Percentiles rank a stretch among this genome's conserved stretches.
phyloP scores from a whole-genome alignment of 2,113 vertebrate genomes.

The Elephantulus edwardii region DNA sequence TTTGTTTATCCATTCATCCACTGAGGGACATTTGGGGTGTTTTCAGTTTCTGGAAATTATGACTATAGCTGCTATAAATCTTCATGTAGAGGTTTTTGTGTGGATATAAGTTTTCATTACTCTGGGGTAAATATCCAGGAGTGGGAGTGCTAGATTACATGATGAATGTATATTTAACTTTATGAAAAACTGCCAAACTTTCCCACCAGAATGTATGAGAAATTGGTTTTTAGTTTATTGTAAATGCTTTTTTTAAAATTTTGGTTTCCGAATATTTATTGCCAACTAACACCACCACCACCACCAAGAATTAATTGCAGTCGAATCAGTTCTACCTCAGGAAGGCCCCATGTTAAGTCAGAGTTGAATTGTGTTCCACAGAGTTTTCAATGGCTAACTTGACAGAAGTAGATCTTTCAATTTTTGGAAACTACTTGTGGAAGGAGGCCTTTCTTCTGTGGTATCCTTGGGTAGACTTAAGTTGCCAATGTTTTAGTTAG shows the following conservation, averaged over 20 bases:
- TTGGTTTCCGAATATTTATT: not conserved
- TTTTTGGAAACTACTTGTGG: too few species aligned
- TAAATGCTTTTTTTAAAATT: not conserved
- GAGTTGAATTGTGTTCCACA: not conserved
- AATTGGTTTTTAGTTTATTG: not conserved
- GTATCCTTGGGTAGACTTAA: not conserved
- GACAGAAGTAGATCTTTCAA: too few species aligned
- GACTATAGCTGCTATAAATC: not conserved
- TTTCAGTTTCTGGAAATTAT: not conserved
- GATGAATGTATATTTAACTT: not conserved
- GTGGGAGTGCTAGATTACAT: not conserved
- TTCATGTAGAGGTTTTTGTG: not conserved
- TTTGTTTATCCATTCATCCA: not conserved
- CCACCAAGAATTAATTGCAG: too few species aligned
- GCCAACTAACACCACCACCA: not conserved
- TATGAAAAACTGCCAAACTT: not conserved
- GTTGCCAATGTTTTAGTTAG: not conserved
- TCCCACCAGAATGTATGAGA: not conserved
- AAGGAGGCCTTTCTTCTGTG: not conserved
- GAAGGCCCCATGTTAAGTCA: not conserved
- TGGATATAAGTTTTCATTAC: not conserved
- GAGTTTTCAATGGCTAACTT: not conserved
- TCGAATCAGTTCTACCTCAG: not conserved
- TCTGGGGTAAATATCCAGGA: not conserved
- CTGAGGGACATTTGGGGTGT: not conserved